phyloP scores from a whole-genome alignment of 2,797 vertebrate genomes.

The Poecile montanus region DNA sequence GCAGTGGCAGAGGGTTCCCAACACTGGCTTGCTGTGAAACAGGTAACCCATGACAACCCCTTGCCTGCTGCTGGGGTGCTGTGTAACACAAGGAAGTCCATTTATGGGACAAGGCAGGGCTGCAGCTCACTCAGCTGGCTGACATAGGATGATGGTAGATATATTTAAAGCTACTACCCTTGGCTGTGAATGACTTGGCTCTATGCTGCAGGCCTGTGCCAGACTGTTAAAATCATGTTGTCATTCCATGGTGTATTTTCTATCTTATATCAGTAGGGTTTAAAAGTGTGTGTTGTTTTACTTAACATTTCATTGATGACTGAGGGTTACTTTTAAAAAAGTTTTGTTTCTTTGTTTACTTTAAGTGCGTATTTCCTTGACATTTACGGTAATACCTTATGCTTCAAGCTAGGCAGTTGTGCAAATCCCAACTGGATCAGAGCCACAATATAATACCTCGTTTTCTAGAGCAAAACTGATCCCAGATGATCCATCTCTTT shows the following conservation, averaged over 20 bases:
- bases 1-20: not conserved
- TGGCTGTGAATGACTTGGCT: not conserved
- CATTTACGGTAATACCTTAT: not conserved
- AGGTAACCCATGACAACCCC: not conserved
- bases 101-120: not conserved
- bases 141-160: not conserved
- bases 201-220: not conserved
- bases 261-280: not conserved
- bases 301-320: not conserved
- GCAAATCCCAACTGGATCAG: not conserved
- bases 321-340: not conserved
- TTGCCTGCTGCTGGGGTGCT: not conserved
- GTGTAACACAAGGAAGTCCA: not conserved
- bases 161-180: not conserved
- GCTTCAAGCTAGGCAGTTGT: slow-evolving; percentile 8
- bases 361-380: not conserved
- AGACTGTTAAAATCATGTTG: not conserved
- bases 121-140: not conserved
- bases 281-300: not conserved
- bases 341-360: not conserved
- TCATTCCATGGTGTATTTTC: not conserved
- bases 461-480: slow-evolving; percentile 15
- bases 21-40: not conserved
- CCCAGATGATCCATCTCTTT: slow-evolving; percentile 15
- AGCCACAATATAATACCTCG: not conserved